phyloP scores from a whole-genome alignment of 2,113 vertebrate species.

The Aepyceros melampus region DNA sequence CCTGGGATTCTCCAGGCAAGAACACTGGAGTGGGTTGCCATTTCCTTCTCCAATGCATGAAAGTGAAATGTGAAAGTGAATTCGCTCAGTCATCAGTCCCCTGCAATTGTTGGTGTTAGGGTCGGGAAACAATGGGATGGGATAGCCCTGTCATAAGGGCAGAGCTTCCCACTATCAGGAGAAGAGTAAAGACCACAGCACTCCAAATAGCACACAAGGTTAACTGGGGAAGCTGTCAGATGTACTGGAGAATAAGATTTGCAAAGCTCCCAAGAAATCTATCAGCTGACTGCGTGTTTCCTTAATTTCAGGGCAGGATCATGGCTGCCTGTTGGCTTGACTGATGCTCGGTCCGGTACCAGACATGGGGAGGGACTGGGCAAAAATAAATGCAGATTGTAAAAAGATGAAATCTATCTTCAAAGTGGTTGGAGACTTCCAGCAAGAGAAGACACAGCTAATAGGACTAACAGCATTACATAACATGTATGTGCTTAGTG shows the following conservation, averaged over 20 bases:
- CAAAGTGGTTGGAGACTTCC: neutral
- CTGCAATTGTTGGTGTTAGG: neutral
- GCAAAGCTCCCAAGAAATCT: neutral
- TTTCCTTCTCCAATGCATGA: no score
- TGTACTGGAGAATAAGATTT: neutral
- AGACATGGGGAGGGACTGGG: neutral
- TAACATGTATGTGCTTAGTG: neutral
- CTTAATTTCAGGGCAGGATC: neutral
- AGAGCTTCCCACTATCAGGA: neutral
- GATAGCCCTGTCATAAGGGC: rapidly evolving
- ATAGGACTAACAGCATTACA: conserved; percentile 9
- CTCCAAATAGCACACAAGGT: neutral
- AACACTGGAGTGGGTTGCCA: no score
- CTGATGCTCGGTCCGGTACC: neutral
- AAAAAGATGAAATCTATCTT: neutral
- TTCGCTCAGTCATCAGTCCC: no score
- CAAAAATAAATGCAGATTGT: neutral
- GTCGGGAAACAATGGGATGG: neutral
- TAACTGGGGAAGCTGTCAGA: neutral
- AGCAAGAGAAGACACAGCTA: neutral
- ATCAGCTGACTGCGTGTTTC: neutral
- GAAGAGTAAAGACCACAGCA: neutral
- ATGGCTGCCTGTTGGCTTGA: neutral
- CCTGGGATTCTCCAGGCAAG: no score
- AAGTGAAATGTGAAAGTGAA: no score